Conservation (phyloP, 2,888 invertebrate species). For the Lasioglossum malachurum region DNA sequence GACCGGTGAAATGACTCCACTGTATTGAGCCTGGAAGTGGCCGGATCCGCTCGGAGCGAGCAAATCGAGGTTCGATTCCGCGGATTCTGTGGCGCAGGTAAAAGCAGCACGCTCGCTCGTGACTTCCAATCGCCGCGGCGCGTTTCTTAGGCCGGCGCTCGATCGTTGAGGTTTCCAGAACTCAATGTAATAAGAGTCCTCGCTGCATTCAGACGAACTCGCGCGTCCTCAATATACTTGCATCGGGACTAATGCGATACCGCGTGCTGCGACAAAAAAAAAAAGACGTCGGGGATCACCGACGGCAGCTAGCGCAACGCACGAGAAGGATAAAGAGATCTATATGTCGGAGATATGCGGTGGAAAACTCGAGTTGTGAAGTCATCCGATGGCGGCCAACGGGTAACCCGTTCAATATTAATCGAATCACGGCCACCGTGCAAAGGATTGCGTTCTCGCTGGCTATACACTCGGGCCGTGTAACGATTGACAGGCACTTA, state of each 20-base stretch:
- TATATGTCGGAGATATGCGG: constrained; percentile 63
- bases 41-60: constrained; percentile 1
- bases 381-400: constrained; percentile 78
- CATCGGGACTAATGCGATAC: constrained; percentile 79
- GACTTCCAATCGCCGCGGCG: constrained; percentile 26
- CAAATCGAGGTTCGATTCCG: constrained; percentile 9
- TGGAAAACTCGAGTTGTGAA: constrained; percentile 67
- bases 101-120: constrained; percentile 24
- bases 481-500: constrained; percentile 46
- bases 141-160: constrained; percentile 28
- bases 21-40: background rate
- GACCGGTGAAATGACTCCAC: background rate
- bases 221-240: constrained; percentile 69
- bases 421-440: constrained; percentile 77
- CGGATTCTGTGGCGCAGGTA: constrained; percentile 15
- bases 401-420: constrained; percentile 81
- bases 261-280: constrained; percentile 42
- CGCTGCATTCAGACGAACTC: constrained; percentile 60
- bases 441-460: constrained; percentile 57
- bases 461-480: constrained; percentile 30
- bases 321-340: constrained; percentile 41
- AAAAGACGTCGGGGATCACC: constrained; percentile 58
- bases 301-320: constrained; percentile 33
- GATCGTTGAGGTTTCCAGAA: constrained; percentile 43
- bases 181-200: constrained; percentile 65